These are phyloP conservation scores for Hypomecis punctinalis DNA, from an alignment of 2,888 invertebrate species.

Conservation along the genomic window DNA sequence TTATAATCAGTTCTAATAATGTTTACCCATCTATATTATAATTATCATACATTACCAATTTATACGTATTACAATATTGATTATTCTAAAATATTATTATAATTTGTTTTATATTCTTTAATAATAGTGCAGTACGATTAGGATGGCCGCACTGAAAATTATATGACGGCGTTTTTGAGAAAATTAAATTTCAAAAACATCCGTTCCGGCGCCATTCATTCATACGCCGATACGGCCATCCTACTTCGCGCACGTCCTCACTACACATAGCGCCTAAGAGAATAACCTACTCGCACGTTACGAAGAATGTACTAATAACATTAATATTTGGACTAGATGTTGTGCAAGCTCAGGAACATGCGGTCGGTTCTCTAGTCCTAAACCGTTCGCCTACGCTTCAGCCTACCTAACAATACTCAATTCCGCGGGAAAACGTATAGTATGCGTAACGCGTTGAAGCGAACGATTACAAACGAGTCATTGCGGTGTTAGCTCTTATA, in stretches of 20 bases:
- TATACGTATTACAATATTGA: conserved; percentile 61
- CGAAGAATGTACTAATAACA: conserved; percentile 27
- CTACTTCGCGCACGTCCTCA: not conserved
- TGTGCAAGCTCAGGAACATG: conserved; percentile 44
- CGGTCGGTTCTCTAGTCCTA: conserved; percentile 45
- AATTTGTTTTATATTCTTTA: conserved; percentile 58
- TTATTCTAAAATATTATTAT: conserved; percentile 62
- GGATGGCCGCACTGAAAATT: not conserved
- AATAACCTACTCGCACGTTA: conserved; percentile 4
- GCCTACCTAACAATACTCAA: conserved; percentile 44
- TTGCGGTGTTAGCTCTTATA: not conserved
- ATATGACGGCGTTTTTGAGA: too few relatives aligned
- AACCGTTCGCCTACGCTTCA: conserved; percentile 43
- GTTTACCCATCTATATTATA: conserved; percentile 66
- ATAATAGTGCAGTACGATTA: conserved; percentile 21
- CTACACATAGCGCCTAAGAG: conserved; percentile 11
- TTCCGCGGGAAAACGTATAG: not conserved
- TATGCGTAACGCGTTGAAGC: not conserved
- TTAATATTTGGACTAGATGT: conserved; percentile 44
- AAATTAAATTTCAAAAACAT: too few relatives aligned
- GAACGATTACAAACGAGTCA: not conserved
- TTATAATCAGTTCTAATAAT: conserved; percentile 72
- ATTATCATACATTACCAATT: conserved; percentile 67
- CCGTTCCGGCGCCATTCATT: too few relatives aligned
- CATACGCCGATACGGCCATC: too few relatives aligned